Conservation (phyloP, 2,888 invertebrate genomes). For the Drosophila mettleri region DNA sequence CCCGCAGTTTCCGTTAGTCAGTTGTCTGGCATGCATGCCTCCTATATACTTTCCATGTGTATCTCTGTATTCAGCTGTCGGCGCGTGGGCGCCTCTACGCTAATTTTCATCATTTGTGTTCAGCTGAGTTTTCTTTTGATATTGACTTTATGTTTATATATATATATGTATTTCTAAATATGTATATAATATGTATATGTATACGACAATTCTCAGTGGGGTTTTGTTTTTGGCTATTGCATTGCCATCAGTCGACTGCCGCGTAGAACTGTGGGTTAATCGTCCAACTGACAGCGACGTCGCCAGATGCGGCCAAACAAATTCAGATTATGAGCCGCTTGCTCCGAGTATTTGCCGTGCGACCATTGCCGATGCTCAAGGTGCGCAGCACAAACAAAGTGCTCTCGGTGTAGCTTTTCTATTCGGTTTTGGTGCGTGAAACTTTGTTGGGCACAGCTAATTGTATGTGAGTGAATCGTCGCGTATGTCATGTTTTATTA, state of each 20-base stretch:
- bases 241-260: constrained; percentile 39
- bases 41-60: constrained; percentile 21
- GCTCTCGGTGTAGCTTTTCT: constrained; percentile 11
- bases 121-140: constrained; percentile 55
- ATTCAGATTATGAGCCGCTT: constrained; percentile 67
- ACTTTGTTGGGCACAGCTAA: constrained; percentile 17
- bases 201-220: constrained; percentile 30
- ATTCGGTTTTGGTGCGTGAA: constrained; percentile 9
- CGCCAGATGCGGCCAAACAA: constrained; percentile 62
- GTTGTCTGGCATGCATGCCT: constrained; percentile 13
- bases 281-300: constrained; percentile 54
- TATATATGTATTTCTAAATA: constrained; percentile 7
- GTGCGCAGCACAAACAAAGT: constrained; percentile 44
- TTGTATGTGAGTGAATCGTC: constrained; percentile 23
- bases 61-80: constrained; percentile 17
- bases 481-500: constrained; percentile 37
- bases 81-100: constrained; percentile 62
- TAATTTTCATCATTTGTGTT: constrained; percentile 58
- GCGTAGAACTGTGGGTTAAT: constrained; percentile 59
- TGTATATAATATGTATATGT: constrained; percentile 4
- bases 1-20: constrained; percentile 69
- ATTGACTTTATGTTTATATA: constrained; percentile 45
- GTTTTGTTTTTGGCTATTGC: constrained; percentile 51
- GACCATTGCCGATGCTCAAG: constrained; percentile 69
- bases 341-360: constrained; percentile 56